Evolutionary conservation across 2,113 vertebrate species (phyloP).

Genomic region (Grammomys surdaster): DNA sequence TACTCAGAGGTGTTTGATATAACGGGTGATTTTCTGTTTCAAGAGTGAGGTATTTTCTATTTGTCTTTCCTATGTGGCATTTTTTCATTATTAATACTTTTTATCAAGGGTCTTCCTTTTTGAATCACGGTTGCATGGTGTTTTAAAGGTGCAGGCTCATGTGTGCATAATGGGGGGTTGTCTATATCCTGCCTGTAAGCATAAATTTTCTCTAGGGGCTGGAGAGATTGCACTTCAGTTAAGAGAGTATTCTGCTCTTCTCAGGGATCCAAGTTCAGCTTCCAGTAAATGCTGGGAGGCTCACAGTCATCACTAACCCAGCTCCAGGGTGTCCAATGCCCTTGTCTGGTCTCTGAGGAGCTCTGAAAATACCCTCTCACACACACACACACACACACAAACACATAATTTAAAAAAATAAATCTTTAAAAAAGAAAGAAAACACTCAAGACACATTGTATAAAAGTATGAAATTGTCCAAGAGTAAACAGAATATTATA

Average conservation of each 20-base stretch:
- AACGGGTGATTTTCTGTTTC: conserved; percentile 40
- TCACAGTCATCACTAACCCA: neutral
- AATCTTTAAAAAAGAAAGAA: neutral
- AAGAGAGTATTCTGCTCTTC: neutral
- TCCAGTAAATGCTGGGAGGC: too few species aligned
- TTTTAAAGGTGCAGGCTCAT: neutral
- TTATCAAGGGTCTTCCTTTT: conserved; percentile 42
- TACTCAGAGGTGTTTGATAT: neutral
- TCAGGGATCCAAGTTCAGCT: neutral
- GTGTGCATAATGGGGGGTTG: neutral
- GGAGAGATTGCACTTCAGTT: neutral
- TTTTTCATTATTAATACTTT: conserved; percentile 13
- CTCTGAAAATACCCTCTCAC: neutral
- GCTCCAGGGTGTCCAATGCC: too few species aligned
- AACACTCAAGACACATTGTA: neutral
- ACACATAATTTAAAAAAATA: neutral
- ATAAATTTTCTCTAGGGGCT: neutral
- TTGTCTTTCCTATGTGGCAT: conserved; percentile 27
- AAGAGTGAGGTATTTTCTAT: neutral
- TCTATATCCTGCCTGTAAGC: neutral
- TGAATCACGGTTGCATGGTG: conserved; percentile 20
- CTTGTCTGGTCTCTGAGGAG: neutral
- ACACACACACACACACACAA: neutral
- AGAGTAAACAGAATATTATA: neutral
- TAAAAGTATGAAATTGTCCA: neutral